Conservation (phyloP, 2,888 invertebrate genomes). For the Cryptus viduatorius region DNA sequence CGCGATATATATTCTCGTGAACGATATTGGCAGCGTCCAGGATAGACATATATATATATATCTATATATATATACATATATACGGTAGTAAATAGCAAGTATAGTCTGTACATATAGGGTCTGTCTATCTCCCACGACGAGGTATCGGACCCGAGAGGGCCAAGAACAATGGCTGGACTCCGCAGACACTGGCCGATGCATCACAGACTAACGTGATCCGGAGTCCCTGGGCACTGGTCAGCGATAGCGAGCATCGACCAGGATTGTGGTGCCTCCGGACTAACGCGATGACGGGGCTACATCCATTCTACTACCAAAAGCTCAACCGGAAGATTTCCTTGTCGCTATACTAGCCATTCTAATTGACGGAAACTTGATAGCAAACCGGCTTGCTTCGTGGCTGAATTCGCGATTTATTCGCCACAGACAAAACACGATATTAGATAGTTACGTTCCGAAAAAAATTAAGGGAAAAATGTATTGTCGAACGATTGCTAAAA, state of each 20-base stretch:
- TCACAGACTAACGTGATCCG: slow-evolving; percentile 51
- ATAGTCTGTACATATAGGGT: slow-evolving; percentile 26
- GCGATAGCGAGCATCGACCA: slow-evolving; percentile 50
- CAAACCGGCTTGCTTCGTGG: neutral
- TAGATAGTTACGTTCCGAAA: neutral
- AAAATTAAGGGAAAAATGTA: neutral
- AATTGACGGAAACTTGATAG: slow-evolving; percentile 31
- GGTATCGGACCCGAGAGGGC: slow-evolving; percentile 61
- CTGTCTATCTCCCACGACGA: slow-evolving; percentile 58
- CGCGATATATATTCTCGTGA: slow-evolving; percentile 52
- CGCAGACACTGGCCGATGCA: slow-evolving; percentile 59
- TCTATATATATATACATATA: slow-evolving; percentile 6
- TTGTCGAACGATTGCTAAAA: neutral
- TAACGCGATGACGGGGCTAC: slow-evolving; percentile 50
- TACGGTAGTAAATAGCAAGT: slow-evolving; percentile 7
- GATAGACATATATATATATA: slow-evolving; percentile 3
- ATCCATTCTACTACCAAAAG: slow-evolving; percentile 42
- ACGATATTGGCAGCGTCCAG: slow-evolving; percentile 55
- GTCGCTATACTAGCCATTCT: slow-evolving; percentile 38
- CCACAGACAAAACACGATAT: neutral
- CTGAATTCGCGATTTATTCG: neutral
- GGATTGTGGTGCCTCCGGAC: slow-evolving; percentile 36
- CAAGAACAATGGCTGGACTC: slow-evolving; percentile 64
- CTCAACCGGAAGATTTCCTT: slow-evolving; percentile 61
- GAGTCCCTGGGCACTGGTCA: slow-evolving; percentile 40